Base-by-base conservation (phyloP, 2,797 vertebrate species). In the Schizopygopsis pylzovi region DNA sequence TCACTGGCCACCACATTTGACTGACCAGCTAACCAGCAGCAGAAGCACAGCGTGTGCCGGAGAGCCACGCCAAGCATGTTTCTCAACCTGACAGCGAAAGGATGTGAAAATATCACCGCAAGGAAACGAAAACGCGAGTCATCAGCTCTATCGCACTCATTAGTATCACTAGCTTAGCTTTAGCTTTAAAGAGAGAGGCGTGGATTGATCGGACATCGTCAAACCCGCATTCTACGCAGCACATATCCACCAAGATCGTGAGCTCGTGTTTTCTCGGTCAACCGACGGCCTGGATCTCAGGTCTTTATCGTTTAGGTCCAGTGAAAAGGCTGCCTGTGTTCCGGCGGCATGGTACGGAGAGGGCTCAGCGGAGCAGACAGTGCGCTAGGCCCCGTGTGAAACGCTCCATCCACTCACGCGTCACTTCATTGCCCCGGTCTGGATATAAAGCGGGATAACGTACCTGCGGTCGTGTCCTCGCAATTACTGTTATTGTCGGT, bases 381-480 rank as follows among this genome's bases (percentile, higher is more conserved):
- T 37, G 61, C 47, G 49, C 13, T 61, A 82, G 43, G 77, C 54
- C 84, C 83, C 49, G 49, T 63, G 41, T 81, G 75, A 83, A 85
- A 81, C 39, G 37, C 79, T 37, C 39, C 45, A 75, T 72, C 16
- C 81, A n/a, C 63, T 68, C 78, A 20, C 78, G 39, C 61, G 49
- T 72, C 84, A 39, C 77, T 75, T 70, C 47, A 54, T 47, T 28
- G 43, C 25, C 25, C n/a, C 43, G 43, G 22, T n/a, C 6, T 41
- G 77, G 1, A 6, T 11, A 4, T 37, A 33, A 49, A 77, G 67
- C 16, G 10, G 22, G 45, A 43, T 71, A 56, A 82, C 89, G 45
- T 88, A 92, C 91, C 91, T 92, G 86, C 65, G 25, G 28, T 43
- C 63, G 76, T 80, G 61, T 86, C 7, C 33, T 63, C n/a, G 68